A percentile compares a stretch with the other conserved stretches of the same genome.
Conservation (phyloP, 2,113 vertebrate genomes). For the Tragelaphus buxtoni region DNA sequence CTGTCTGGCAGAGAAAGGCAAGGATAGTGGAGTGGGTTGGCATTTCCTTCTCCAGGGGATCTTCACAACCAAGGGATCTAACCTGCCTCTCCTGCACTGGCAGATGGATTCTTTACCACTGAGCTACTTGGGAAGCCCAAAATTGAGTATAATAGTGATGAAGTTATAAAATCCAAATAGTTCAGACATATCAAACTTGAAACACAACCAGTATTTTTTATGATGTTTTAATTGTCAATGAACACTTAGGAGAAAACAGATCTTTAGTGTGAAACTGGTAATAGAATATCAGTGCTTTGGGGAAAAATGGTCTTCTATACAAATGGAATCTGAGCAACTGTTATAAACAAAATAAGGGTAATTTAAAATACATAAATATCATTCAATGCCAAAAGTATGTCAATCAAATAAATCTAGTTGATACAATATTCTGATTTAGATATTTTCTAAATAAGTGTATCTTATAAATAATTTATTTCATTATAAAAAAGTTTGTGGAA, state of each 20-base stretch:
- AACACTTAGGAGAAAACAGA: not conserved
- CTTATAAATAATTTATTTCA: constrained; percentile 68
- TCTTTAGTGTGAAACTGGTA: not conserved
- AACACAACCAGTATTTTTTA: not conserved
- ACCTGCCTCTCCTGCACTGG: not conserved
- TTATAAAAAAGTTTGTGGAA: constrained; percentile 82
- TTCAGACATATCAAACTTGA: constrained; percentile 4
- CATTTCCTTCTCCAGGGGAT: not conserved
- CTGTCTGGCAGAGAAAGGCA: not conserved
- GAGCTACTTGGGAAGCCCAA: not conserved
- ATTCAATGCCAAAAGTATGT: constrained; percentile 76
- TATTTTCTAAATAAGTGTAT: constrained; percentile 77
- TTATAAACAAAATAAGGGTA: constrained; percentile 79
- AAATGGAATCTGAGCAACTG: constrained; percentile 80
- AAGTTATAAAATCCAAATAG: not conserved
- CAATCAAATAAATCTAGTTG: constrained; percentile 79
- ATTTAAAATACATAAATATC: constrained; percentile 79
- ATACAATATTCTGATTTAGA: constrained; percentile 72
- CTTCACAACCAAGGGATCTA: not conserved
- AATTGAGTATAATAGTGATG: not conserved
- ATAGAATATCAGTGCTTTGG: constrained; percentile 35
- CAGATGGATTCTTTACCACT: not conserved
- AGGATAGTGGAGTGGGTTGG: not conserved
- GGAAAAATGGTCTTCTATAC: constrained; percentile 73
- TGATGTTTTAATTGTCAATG: not conserved